Conservation (phyloP, 2,113 vertebrate genomes). For the Eubucco bourcierii region DNA sequence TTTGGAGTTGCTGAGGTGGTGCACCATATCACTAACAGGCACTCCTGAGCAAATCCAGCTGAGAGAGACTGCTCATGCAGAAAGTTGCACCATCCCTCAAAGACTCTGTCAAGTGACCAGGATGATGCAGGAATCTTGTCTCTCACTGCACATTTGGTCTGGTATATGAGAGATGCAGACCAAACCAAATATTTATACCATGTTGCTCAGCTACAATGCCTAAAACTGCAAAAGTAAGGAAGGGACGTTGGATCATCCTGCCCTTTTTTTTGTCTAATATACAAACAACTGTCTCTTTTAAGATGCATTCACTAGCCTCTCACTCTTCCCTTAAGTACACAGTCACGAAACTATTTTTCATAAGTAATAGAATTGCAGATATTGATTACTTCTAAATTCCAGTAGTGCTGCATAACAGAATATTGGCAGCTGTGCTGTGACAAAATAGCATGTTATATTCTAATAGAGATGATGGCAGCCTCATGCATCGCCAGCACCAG, state of each 20-base stretch:
- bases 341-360: constrained; percentile 16
- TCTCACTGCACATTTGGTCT: not conserved
- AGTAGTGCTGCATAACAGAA: not conserved
- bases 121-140: not conserved
- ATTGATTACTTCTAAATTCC: constrained; percentile 20
- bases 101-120: not conserved
- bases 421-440: not conserved
- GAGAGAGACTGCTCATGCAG: not conserved
- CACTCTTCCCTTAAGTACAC: not conserved
- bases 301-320: not conserved
- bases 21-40: not conserved
- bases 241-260: not conserved
- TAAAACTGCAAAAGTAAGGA: not conserved
- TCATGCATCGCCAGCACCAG: not conserved
- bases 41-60: not conserved
- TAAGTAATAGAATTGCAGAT: not conserved
- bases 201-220: not conserved
- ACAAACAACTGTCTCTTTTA: not conserved
- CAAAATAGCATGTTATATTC: not conserved
- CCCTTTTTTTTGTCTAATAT: not conserved
- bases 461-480: not conserved
- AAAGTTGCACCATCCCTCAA: not conserved
- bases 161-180: not conserved
- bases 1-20: not conserved
- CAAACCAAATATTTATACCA: not conserved